These are phyloP conservation scores for Ganaspis brasiliensis DNA, from an alignment of 2,888 invertebrate species.

Conservation along the genomic window DNA sequence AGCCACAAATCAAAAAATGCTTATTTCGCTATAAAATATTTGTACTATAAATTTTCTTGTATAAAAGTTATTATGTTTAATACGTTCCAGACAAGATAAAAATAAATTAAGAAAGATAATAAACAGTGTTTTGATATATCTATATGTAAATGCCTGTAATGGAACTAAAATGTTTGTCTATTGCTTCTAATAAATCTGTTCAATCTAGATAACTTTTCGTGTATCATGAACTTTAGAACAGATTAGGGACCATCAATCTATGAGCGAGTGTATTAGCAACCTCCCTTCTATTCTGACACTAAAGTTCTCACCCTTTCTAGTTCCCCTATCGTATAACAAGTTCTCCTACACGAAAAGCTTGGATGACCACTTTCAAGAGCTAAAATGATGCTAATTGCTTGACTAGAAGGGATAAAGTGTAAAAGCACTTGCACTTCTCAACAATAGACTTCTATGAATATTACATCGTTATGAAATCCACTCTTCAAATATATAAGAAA, in stretches of 20 bases:
- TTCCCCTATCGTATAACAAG: slow-evolving; percentile 52
- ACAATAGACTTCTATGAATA: no score
- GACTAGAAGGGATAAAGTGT: slow-evolving; percentile 67
- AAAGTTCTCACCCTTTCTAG: slow-evolving; percentile 48
- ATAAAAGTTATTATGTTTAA: no score
- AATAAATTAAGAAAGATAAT: no score
- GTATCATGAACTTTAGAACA: slow-evolving; percentile 29
- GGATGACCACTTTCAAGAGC: slow-evolving; percentile 68
- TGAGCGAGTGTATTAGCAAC: slow-evolving; percentile 47
- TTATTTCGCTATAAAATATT: no score
- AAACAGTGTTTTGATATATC: no score
- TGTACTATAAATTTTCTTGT: no score
- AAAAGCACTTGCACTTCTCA: slow-evolving; percentile 64
- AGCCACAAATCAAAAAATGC: no score
- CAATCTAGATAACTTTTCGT: slow-evolving; percentile 1
- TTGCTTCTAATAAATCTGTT: not conserved
- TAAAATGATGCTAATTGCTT: slow-evolving; percentile 72
- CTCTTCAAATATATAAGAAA: no score
- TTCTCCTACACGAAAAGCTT: slow-evolving; percentile 59
- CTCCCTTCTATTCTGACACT: slow-evolving; percentile 48
- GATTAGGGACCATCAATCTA: slow-evolving; percentile 21
- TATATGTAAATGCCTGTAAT: no score
- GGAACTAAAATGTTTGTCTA: not conserved
- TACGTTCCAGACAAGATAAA: no score
- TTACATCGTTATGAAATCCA: no score